Base-by-base conservation (phyloP, 2,888 invertebrate genomes). In the Pinctada fucata region DNA sequence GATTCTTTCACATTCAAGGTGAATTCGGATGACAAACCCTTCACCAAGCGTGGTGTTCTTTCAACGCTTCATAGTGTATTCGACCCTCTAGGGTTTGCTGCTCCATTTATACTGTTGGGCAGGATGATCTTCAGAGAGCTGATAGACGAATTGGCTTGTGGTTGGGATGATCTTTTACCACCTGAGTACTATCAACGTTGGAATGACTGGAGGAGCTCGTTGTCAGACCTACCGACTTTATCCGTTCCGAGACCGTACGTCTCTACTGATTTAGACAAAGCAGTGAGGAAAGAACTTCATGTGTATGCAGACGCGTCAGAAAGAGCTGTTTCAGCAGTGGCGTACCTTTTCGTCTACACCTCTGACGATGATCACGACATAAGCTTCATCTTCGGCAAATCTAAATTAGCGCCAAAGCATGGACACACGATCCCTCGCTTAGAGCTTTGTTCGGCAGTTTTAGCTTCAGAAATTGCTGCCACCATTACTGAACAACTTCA, bases 221-320 rank as follows among this genome's bases (percentile, higher is more conserved):
- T 83, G 6, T 13, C 71, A 48, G 50, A 16, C 16, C 67, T 83
- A 3, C 48, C 79, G 51, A 8, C 78, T 3, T 3, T 81, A 6
- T 13, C 31, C 3, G 75, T 84, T 45, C 79, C 80, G 16, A 76
- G 82, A 6, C 71, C 63, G 3, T 85, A 80, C 73, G 58, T 63
- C 58, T 4, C 73, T 13, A 48, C 48, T 13, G 70, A 75, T 5
- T 66, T 48, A 13, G 52, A 63, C 13, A 31, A 10, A 45, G 45
- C 65, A 16, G n/a, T 49, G 3, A 31, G 58, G 16, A 52, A 63
- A n/a, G 78, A 79, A 52, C 6, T 87, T 8, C 79, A 78, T 51
- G 13, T 83, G 6, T 86, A 82, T 74, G 79, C 80, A 1, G 86
- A 86, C 78, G 86, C 86, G 1, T 85, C 84, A 49, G 82, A 82